phyloP scores from a whole-genome alignment of 2,888 invertebrate genomes.

The Limnephilus rhombicus region DNA sequence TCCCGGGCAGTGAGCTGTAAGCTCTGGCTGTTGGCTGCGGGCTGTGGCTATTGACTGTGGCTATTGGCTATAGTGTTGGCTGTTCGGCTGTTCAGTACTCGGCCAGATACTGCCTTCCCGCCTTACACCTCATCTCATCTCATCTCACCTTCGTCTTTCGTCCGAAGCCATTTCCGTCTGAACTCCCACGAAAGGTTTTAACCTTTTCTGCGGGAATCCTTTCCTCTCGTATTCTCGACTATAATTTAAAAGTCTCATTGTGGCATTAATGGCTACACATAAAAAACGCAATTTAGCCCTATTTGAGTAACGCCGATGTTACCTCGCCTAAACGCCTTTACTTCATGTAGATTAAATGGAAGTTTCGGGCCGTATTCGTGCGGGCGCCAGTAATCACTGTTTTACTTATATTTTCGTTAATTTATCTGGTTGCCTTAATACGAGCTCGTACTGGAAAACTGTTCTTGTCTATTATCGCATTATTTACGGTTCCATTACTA shows the following conservation, averaged over 20 bases:
- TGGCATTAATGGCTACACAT: constrained; percentile 22
- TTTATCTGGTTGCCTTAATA: background rate
- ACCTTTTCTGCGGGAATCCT: background rate
- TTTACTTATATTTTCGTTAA: background rate
- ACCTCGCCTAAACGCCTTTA: background rate
- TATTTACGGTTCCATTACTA: background rate
- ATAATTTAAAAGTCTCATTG: constrained; percentile 37
- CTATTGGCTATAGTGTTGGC: background rate
- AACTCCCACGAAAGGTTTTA: background rate
- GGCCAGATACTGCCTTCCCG: constrained; percentile 5
- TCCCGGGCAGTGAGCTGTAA: background rate
- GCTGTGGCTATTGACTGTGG: constrained; percentile 1
- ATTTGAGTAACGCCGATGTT: background rate
- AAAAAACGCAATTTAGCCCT: constrained; percentile 25
- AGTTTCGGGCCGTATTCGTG: background rate
- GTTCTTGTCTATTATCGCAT: background rate
- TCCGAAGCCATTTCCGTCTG: background rate
- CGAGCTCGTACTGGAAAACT: background rate
- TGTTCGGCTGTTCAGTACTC: background rate
- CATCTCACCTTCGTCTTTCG: background rate
- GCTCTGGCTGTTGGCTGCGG: background rate
- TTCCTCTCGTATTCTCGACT: background rate
- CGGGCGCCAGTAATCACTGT: background rate
- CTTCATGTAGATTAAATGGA: background rate
- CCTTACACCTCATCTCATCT: background rate